phyloP scores from a whole-genome alignment of 1,140 invertebrate species.

The Drosophila nigrodunni region DNA sequence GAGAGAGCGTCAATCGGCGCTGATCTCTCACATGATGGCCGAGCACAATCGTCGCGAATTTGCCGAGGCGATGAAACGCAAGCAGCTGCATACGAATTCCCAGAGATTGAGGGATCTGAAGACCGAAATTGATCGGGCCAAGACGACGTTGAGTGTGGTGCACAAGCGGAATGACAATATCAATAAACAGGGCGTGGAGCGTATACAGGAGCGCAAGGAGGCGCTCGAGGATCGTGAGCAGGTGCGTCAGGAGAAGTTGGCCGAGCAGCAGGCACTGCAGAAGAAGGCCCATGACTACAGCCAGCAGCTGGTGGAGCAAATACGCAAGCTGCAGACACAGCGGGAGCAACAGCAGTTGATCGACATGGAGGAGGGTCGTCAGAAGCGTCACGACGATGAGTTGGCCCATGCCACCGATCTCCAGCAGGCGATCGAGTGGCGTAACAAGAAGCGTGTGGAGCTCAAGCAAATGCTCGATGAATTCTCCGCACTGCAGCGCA shows the following conservation, averaged over 20 bases:
- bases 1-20: conserved; percentile 24
- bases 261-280: conserved; percentile 20
- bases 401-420: conserved; percentile 14
- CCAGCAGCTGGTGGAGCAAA: conserved; percentile 49
- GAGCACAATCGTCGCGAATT: conserved; percentile 35
- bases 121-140: conserved; percentile 50
- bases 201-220: conserved; percentile 29
- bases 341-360: conserved; percentile 1
- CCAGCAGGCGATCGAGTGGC: conserved; percentile 3
- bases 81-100: conserved; percentile 50
- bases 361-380: conserved; percentile 37
- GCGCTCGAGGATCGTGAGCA: conserved; percentile 27
- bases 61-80: conserved; percentile 36
- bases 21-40: conserved; percentile 39
- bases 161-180: conserved; percentile 21
- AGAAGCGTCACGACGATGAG: conserved; percentile 38
- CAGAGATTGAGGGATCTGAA: conserved; percentile 38
- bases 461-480: conserved; percentile 46
- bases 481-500: conserved; percentile 28
- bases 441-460: conserved; percentile 21
- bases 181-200: background rate
- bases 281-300: conserved; percentile 40
- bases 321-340: conserved; percentile 18
- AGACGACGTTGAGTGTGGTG: conserved; percentile 50
- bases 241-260: conserved; percentile 35